A percentile compares a stretch with the other conserved stretches of the same genome.
Conservation (phyloP, 2,113 vertebrate species). For the Callionymus lyra region DNA sequence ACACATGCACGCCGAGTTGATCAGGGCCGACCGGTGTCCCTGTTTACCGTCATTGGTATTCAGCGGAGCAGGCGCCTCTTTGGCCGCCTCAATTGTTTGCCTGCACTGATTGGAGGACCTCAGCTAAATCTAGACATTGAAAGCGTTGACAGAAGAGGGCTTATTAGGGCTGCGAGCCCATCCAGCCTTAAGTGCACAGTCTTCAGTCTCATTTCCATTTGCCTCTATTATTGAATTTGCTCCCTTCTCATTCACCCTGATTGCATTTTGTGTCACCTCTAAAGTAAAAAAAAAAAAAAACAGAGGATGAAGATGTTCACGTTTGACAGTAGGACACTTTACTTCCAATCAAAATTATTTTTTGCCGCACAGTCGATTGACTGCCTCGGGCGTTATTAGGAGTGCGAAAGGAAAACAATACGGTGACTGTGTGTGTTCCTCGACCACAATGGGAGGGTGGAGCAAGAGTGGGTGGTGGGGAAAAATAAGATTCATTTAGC, state of each 20-base stretch:
- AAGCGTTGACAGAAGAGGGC: slow-evolving; percentile 53
- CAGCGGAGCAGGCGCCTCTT: slow-evolving; percentile 18
- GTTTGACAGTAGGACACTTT: too few relatives aligned
- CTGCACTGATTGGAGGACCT: slow-evolving; percentile 49
- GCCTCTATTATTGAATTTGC: slow-evolving; percentile 60
- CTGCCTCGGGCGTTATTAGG: too few relatives aligned
- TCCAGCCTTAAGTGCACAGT: slow-evolving; percentile 55
- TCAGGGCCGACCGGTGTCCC: slow-evolving; percentile 6
- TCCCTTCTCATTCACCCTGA: slow-evolving; percentile 46
- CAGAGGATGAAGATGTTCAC: too few relatives aligned
- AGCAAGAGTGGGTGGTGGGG: slow-evolving; percentile 23
- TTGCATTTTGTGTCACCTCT: slow-evolving; percentile 66
- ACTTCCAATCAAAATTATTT: too few relatives aligned
- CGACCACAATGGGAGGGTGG: slow-evolving; percentile 7
- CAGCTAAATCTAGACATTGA: slow-evolving; percentile 56
- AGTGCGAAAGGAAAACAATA: too few relatives aligned
- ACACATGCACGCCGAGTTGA: too few relatives aligned
- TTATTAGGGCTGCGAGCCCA: slow-evolving; percentile 50
- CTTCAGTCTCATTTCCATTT: slow-evolving; percentile 59
- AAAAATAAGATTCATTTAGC: slow-evolving; percentile 36
- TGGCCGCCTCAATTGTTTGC: slow-evolving; percentile 54
- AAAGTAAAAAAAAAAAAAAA: slow-evolving; percentile 17
- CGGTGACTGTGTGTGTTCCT: slow-evolving; percentile 2
- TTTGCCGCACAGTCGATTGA: too few relatives aligned
- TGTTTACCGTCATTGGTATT: slow-evolving; percentile 41